Base-by-base conservation (phyloP, 2,113 vertebrate species). In the Percopsis transmontana region DNA sequence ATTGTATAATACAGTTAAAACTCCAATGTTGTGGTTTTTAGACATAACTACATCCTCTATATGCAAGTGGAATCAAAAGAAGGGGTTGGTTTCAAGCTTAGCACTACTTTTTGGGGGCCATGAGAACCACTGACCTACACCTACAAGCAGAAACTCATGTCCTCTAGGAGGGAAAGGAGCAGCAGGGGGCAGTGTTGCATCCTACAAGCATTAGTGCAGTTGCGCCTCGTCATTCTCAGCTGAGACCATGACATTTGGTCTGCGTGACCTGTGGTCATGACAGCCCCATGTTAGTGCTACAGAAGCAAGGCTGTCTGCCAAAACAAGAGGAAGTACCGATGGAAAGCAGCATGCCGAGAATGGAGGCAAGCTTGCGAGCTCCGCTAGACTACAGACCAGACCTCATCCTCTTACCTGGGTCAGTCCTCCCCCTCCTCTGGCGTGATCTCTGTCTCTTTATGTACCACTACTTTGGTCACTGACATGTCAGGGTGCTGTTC, bases 401-500 rank as follows among this genome's bases (percentile, higher is more conserved):
- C 63, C 45, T 42, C 52, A 50, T 20, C 79, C 83, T 93, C 97
- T 99, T 96, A 99, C 97, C 97, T 98, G 93, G 76, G 88, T 99
- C 95, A 97, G 90, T 97, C 94, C 92, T 97, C 96, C 89, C 94
- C 95, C 79, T 97, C 96, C 88, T 96, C 95, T 68, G 96, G 91
- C 57, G 95, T 95, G 95, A 99, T 96, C 93, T 99, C 97, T 90
- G 95, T 98, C 91, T 99, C 97, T 97, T 98, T 99, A 95, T 99
- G 97, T 89, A 99, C 97, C 94, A 99, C 97, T 96, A 99, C 97
- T 94, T 98, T 99, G 95, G 96, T 99, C 94, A 99, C 96, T 92
- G 97, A 97, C 97, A 99, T 99, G 94, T 99, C 97, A 92, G 97
- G 97, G 92, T 99, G 97, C 94, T 99, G 97, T 92, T 98, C 97